These are phyloP conservation scores for Podotricha telesiphe DNA, from an alignment of 2,888 invertebrate genomes.

Conservation along the genomic window DNA sequence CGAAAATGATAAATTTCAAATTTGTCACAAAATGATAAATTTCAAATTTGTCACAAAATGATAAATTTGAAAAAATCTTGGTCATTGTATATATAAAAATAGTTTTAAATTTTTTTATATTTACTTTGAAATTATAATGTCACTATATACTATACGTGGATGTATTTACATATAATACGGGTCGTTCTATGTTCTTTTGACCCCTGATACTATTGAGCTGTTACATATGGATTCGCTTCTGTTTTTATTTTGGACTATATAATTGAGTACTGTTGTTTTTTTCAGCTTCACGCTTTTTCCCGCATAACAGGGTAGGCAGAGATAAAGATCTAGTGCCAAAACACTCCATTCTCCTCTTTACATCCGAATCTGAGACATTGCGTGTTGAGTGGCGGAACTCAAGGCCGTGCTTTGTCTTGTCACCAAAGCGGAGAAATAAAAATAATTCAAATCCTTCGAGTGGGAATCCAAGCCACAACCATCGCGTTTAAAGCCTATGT, in stretches of 20 bases:
- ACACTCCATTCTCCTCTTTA: no score
- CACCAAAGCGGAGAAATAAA: no score
- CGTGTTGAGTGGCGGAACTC: no score
- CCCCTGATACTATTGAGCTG: slow-evolving; percentile 27
- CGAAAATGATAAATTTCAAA: slow-evolving; percentile 5
- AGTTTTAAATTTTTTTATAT: slow-evolving; percentile 37
- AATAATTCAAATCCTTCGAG: no score
- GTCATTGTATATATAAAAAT: slow-evolving; percentile 51
- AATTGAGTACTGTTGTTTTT: background rate
- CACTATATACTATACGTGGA: slow-evolving; percentile 27
- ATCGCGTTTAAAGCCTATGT: no score
- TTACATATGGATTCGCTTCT: slow-evolving; percentile 10
- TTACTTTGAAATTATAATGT: slow-evolving; percentile 52
- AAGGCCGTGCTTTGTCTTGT: no score
- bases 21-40: slow-evolving; percentile 25
- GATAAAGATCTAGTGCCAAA: no score
- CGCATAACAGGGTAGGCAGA: no score
- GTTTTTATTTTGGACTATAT: slow-evolving; percentile 5
- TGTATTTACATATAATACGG: slow-evolving; percentile 56
- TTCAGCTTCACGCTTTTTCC: no score
- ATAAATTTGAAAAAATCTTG: slow-evolving; percentile 48
- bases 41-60: slow-evolving; percentile 22
- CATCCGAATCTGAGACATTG: no score
- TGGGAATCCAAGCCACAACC: no score
- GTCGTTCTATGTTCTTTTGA: slow-evolving; percentile 47